Conservation (phyloP, 2,888 invertebrate genomes). For the Dastarcus helophoroides region DNA sequence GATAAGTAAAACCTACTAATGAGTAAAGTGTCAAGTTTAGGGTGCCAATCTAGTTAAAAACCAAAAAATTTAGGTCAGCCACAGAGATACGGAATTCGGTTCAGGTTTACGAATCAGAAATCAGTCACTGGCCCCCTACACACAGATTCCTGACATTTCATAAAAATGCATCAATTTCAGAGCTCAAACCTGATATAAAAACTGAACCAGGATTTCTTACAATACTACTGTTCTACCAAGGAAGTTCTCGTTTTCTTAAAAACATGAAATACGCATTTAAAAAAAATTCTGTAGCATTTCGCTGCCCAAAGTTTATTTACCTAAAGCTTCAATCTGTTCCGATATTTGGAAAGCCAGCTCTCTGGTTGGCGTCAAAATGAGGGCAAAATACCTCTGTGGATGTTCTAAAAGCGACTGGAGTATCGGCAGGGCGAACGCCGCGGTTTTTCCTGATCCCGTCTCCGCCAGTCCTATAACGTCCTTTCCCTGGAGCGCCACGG, state of each 20-base stretch:
- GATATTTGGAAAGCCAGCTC: conserved; percentile 97
- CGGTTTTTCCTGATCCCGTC: conserved; percentile 94
- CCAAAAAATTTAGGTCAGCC: too few species aligned
- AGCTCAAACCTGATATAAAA: too few species aligned
- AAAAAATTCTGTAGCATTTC: background rate
- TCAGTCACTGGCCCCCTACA: too few species aligned
- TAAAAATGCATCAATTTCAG: too few species aligned
- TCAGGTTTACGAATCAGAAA: too few species aligned
- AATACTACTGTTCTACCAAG: background rate
- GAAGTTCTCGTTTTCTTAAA: background rate
- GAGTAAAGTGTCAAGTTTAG: too few species aligned
- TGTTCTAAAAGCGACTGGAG: conserved; percentile 80
- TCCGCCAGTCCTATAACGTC: conserved; percentile 58
- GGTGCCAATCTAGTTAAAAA: too few species aligned
- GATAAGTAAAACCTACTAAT: too few species aligned
- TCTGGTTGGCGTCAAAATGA: conserved; percentile 91
- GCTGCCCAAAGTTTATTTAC: conserved; percentile 42
- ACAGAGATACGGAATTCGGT: too few species aligned
- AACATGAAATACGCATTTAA: conserved; percentile 1
- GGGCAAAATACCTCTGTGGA: conserved; percentile 88
- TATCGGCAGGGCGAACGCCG: conserved; percentile 94
- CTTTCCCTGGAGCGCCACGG: conserved; percentile 77
- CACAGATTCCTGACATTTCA: too few species aligned
- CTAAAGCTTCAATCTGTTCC: conserved; percentile 96
- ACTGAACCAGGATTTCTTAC: too few species aligned